phyloP scores from a whole-genome alignment of 2,888 invertebrate species.

The Minunthozetes semirufus region DNA sequence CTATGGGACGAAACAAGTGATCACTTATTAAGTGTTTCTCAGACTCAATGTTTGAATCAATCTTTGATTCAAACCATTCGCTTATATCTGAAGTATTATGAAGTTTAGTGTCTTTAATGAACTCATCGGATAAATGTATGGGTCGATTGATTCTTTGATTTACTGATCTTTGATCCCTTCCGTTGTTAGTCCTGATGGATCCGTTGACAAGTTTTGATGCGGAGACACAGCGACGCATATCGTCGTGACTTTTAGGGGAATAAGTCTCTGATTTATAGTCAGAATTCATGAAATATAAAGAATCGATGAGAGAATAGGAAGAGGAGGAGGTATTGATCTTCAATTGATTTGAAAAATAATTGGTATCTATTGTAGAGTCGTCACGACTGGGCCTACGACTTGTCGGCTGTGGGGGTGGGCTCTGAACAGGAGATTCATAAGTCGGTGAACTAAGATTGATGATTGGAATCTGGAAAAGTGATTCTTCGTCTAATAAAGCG shows the following conservation, averaged over 20 bases:
- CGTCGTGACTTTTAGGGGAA: neutral
- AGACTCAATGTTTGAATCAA: neutral
- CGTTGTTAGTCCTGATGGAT: neutral
- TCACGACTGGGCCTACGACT: slow-evolving; percentile 22
- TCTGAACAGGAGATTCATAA: neutral
- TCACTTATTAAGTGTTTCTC: neutral
- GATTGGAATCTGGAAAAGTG: slow-evolving; percentile 1
- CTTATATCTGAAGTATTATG: neutral
- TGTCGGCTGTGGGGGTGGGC: neutral
- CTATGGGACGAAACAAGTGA: slow-evolving; percentile 8
- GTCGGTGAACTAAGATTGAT: neutral
- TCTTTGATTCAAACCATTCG: slow-evolving; percentile 6
- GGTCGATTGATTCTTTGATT: neutral
- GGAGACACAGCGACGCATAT: slow-evolving; percentile 35
- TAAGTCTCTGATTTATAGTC: slow-evolving; percentile 3
- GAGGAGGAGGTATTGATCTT: slow-evolving; percentile 16
- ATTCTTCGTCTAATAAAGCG: slow-evolving; percentile 1
- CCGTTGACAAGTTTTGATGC: slow-evolving; percentile 19
- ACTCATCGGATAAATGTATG: neutral
- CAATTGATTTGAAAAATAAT: slow-evolving; percentile 1
- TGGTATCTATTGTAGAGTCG: slow-evolving; percentile 3
- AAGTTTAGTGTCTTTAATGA: neutral
- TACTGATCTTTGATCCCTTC: neutral
- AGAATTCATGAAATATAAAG: slow-evolving; percentile 15
- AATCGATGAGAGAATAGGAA: slow-evolving; percentile 23